A percentile compares a stretch with the other conserved stretches of the same genome.
Conservation (phyloP, 2,113 vertebrate genomes). For the Psilopogon haemacephalus region DNA sequence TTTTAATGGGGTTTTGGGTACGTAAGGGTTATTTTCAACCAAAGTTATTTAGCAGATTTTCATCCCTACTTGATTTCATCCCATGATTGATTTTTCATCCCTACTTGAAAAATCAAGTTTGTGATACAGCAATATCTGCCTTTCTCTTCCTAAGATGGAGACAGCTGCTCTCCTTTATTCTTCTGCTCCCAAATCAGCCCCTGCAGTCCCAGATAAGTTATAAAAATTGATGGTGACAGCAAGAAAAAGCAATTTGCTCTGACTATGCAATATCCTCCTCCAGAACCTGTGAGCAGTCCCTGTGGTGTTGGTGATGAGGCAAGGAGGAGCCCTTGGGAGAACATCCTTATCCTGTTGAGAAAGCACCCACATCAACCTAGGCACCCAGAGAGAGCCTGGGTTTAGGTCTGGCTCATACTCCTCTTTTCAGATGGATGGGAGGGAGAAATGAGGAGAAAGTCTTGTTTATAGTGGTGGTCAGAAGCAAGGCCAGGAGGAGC, state of each 20-base stretch:
- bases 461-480: not conserved
- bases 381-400: not conserved
- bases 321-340: not conserved
- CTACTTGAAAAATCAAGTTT: not conserved
- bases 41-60: not conserved
- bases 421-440: not conserved
- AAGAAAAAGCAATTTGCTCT: not conserved
- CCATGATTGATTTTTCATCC: not conserved
- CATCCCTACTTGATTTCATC: no score
- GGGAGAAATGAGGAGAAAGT: not conserved
- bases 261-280: not conserved
- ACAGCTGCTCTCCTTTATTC: not conserved
- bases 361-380: not conserved
- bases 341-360: not conserved
- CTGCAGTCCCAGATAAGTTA: not conserved
- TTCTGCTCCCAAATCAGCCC: not conserved
- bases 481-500: not conserved
- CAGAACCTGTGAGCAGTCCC: not conserved
- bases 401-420: not conserved
- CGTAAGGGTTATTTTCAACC: not conserved
- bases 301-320: not conserved
- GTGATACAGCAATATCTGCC: not conserved
- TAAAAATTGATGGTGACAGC: not conserved
- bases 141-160: not conserved
- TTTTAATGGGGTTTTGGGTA: fast-evolving